Evolutionary conservation across 1,140 invertebrate genomes (phyloP).

Genomic region (Psix sp.): DNA sequence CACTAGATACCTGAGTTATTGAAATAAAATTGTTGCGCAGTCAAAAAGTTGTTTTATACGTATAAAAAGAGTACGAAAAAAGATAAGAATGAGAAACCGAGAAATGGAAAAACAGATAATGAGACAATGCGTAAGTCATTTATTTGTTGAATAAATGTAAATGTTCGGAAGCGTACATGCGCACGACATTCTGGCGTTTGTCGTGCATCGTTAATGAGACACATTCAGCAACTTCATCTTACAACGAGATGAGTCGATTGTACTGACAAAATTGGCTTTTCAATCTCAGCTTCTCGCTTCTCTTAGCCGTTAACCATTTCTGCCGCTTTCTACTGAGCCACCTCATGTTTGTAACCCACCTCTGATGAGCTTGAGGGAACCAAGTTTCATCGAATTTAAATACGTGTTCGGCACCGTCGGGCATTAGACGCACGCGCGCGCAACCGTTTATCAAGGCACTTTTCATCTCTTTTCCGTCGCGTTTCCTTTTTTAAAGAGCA

Average conservation of each 20-base stretch:
- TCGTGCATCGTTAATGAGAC: constrained; percentile 72
- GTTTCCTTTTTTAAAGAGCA: constrained; percentile 56
- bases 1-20: too few relatives aligned
- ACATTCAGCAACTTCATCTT: constrained; percentile 74
- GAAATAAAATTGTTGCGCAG: too few relatives aligned
- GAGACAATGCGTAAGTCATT: constrained; percentile 4
- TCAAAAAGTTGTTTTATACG: too few relatives aligned
- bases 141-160: constrained; percentile 29
- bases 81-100: constrained; percentile 9
- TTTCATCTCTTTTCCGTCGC: constrained; percentile 47
- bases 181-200: constrained; percentile 57
- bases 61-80: too few relatives aligned
- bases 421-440: constrained; percentile 48
- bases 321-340: constrained; percentile 39
- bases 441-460: constrained; percentile 47
- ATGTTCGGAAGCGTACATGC: constrained; percentile 40
- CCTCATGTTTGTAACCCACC: constrained; percentile 52
- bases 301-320: constrained; percentile 48
- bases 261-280: constrained; percentile 75
- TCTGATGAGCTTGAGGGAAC: constrained; percentile 63
- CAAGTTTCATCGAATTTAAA: constrained; percentile 70
- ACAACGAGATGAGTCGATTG: constrained; percentile 73
- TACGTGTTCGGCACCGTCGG: constrained; percentile 51
- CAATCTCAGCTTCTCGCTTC: constrained; percentile 65
- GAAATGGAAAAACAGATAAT: constrained; percentile 18